Percentiles rank a stretch among this genome's conserved stretches.
phyloP scores from a whole-genome alignment of 2,113 vertebrate genomes.

The Scatophagus argus region DNA sequence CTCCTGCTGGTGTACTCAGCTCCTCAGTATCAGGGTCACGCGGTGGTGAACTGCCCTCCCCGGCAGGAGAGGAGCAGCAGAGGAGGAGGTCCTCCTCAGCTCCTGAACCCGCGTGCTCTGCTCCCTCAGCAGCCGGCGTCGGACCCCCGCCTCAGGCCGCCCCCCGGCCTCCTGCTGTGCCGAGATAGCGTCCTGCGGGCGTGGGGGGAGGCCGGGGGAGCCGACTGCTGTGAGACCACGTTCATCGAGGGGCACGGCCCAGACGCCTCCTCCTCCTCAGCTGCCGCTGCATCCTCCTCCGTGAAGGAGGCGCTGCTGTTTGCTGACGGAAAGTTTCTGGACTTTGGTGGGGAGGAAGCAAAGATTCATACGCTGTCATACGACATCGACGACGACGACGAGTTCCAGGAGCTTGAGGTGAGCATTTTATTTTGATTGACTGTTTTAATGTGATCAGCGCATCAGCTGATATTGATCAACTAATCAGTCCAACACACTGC shows the following conservation, averaged over 20 bases:
- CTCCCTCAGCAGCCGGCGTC: constrained; percentile 86
- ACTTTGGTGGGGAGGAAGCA: constrained; percentile 87
- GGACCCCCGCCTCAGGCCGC: constrained; percentile 81
- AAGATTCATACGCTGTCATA: constrained; percentile 94
- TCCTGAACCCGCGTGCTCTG: constrained; percentile 90
- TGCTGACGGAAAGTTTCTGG: constrained; percentile 88
- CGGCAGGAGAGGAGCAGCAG: constrained; percentile 39
- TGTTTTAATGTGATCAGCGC: not conserved
- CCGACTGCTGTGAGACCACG: constrained; percentile 94
- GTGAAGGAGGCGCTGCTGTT: constrained; percentile 88
- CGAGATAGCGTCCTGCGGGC: constrained; percentile 87
- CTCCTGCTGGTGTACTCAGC: constrained; percentile 88
- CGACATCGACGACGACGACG: constrained; percentile 91
- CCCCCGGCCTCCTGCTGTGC: constrained; percentile 89
- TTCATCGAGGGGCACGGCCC: constrained; percentile 89
- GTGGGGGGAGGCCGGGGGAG: constrained; percentile 84
- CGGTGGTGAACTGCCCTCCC: constrained; percentile 69
- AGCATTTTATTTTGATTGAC: constrained; percentile 11
- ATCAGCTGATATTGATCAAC: not conserved
- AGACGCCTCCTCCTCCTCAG: constrained; percentile 82
- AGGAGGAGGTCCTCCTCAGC: constrained; percentile 83
- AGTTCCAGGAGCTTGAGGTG: constrained; percentile 96
- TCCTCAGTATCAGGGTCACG: constrained; percentile 87
- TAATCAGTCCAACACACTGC: too few relatives aligned
- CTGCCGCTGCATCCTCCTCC: constrained; percentile 77